phyloP scores from a whole-genome alignment of 1,140 invertebrate species.

The Ceratina calcarata region DNA sequence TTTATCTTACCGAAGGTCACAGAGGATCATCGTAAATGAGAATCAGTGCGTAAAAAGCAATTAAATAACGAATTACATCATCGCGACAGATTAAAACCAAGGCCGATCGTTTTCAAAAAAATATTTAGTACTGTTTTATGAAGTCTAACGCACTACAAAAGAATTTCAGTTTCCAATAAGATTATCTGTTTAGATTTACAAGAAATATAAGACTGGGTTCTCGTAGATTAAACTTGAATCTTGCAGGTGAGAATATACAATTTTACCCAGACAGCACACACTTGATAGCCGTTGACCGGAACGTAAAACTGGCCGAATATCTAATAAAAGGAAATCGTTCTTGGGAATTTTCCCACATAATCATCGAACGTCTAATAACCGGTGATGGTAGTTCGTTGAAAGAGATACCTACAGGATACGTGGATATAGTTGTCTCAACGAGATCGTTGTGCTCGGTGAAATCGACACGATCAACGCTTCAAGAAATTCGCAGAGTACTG shows the following conservation, averaged over 20 bases:
- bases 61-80: too few species aligned
- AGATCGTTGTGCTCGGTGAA: slow-evolving; percentile 72
- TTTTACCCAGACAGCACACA: slow-evolving; percentile 72
- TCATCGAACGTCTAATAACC: slow-evolving; percentile 69
- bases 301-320: slow-evolving; percentile 70
- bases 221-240: slow-evolving; percentile 6
- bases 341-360: slow-evolving; percentile 71
- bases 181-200: too few species aligned
- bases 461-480: slow-evolving; percentile 65
- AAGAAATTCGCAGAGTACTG: slow-evolving; percentile 72
- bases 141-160: too few species aligned
- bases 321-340: slow-evolving; percentile 64
- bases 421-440: slow-evolving; percentile 73
- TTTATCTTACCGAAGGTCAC: too few species aligned
- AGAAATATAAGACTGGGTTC: too few species aligned
- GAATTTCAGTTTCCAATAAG: too few species aligned
- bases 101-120: too few species aligned
- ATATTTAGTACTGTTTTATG: too few species aligned
- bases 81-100: too few species aligned
- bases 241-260: slow-evolving; percentile 74
- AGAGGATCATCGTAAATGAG: too few species aligned
- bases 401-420: slow-evolving; percentile 60
- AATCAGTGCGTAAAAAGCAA: too few species aligned
- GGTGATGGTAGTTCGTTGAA: slow-evolving; percentile 73
- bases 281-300: slow-evolving; percentile 74